Evolutionary conservation across 2,888 invertebrate species (phyloP).

Genomic region (Nymphalis urticae): DNA sequence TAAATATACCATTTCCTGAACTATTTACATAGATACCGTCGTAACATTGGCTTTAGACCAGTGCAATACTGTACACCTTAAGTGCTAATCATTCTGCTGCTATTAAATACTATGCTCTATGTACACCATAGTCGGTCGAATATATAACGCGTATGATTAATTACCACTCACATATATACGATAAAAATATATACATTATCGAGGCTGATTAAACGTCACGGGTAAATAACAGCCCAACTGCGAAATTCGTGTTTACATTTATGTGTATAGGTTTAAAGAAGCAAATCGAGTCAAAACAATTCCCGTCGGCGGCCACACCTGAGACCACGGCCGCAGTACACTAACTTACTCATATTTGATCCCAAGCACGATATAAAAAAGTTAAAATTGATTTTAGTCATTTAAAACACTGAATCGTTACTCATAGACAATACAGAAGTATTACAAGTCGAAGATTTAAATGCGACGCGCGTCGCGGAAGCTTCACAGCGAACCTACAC

Average conservation of each 20-base stretch:
- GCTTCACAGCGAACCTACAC: conserved; percentile 60
- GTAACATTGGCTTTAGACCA: conserved; percentile 47
- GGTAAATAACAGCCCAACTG: conserved; percentile 62
- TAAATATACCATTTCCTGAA: conserved; percentile 14
- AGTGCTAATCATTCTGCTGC: conserved; percentile 47
- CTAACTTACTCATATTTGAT: conserved; percentile 77
- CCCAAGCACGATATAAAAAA: conserved; percentile 77
- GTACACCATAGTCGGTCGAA: conserved; percentile 33
- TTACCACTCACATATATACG: conserved; percentile 40
- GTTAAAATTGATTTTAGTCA: conserved; percentile 46
- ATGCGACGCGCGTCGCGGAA: conserved; percentile 43
- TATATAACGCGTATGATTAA: conserved; percentile 28
- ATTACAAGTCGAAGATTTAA: conserved; percentile 15
- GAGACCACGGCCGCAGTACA: conserved; percentile 4
- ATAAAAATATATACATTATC: conserved; percentile 52
- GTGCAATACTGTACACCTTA: conserved; percentile 49
- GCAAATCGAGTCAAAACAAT: conserved; percentile 28
- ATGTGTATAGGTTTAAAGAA: conserved; percentile 54
- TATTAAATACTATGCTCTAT: conserved; percentile 39
- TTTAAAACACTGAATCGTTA: conserved; percentile 21
- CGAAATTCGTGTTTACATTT: conserved; percentile 61
- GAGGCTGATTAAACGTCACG: conserved; percentile 54
- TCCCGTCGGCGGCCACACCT: conserved; percentile 28
- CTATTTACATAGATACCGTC: conserved; percentile 37
- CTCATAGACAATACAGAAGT: conserved; percentile 19